Percentiles rank a stretch among this genome's conserved stretches.
These are phyloP conservation scores for Cephalopachus bancanus DNA, from an alignment of 2,797 vertebrate genomes.

Conservation along the genomic window DNA sequence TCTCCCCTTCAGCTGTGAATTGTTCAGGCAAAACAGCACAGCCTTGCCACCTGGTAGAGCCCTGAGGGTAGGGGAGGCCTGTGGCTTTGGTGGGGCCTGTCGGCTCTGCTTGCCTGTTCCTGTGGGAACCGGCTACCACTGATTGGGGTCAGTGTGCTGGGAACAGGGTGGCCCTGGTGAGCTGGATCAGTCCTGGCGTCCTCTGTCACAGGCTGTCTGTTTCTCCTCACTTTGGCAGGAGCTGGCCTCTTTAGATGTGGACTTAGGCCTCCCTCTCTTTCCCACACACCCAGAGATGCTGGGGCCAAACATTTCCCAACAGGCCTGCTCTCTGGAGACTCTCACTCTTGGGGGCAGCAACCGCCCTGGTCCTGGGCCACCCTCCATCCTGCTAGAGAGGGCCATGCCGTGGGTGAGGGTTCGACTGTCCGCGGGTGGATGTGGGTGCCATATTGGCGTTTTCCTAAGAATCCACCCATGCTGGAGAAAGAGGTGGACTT, in stretches of 20 bases:
- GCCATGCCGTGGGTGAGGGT: not conserved
- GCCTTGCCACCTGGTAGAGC: not conserved
- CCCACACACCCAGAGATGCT: slow-evolving; percentile 22
- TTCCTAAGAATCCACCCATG: not conserved
- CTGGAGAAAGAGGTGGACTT: not conserved
- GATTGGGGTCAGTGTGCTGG: not conserved
- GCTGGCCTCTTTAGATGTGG: not conserved
- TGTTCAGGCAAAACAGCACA: not conserved
- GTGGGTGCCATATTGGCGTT: not conserved
- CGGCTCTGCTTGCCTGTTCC: not conserved
- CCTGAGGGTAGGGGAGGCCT: too few species aligned
- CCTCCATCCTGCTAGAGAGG: too few species aligned
- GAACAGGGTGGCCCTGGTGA: not conserved
- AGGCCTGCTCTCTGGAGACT: not conserved
- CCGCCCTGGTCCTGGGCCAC: not conserved
- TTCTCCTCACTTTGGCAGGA: slow-evolving; percentile 57
- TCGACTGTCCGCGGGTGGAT: not conserved
- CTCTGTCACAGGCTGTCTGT: not conserved
- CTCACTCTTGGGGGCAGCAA: not conserved
- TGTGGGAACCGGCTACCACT: not conserved
- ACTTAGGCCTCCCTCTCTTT: slow-evolving; percentile 35
- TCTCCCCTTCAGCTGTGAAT: not conserved
- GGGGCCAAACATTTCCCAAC: not conserved
- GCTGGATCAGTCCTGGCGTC: not conserved
- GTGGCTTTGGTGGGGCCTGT: too few species aligned